Conservation (phyloP, 2,113 vertebrate genomes). For the Tichodroma muraria region DNA sequence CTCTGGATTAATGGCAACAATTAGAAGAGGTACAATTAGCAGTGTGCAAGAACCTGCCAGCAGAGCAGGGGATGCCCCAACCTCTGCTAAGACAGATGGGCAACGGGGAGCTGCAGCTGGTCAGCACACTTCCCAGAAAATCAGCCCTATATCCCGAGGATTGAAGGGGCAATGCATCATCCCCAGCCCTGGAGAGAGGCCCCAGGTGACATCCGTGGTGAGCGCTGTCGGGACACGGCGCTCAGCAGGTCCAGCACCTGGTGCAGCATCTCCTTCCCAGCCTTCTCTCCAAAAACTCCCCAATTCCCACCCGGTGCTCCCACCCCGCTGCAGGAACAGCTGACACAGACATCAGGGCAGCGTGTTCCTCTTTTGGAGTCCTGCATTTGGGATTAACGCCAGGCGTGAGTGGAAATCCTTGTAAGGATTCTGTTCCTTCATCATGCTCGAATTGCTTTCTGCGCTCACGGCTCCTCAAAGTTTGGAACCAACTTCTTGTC, state of each 20-base stretch:
- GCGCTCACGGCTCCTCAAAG: neutral
- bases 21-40: neutral
- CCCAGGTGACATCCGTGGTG: neutral
- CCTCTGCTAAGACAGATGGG: neutral
- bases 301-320: fast-evolving
- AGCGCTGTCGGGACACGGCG: fast-evolving
- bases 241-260: neutral
- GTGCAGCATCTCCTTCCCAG: neutral
- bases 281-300: neutral
- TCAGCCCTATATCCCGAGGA: neutral
- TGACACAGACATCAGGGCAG: neutral
- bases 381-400: neutral
- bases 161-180: neutral
- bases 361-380: neutral
- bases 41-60: neutral
- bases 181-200: neutral
- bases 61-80: neutral
- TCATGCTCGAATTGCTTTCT: neutral
- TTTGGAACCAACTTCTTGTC: neutral
- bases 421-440: neutral
- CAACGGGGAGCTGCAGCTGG: neutral
- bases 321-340: neutral
- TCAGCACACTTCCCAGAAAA: neutral
- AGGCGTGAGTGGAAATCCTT: neutral
- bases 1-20: neutral